Base-by-base conservation (phyloP, 2,113 vertebrate species). In the Prionailurus viverrinus region DNA sequence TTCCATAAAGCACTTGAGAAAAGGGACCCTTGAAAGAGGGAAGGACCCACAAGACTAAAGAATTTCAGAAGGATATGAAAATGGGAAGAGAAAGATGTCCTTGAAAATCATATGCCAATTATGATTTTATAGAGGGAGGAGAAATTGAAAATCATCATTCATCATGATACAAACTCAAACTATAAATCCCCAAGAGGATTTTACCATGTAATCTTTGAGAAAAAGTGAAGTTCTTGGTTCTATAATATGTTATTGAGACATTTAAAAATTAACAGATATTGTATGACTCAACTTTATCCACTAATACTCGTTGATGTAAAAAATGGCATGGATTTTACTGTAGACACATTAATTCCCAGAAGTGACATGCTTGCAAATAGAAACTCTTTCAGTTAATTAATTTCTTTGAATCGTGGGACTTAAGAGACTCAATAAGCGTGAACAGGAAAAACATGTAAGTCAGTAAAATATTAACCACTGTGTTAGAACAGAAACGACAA, bases 391-490 rank as follows among this genome's bases (percentile, higher is more conserved):
- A 87, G 96, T 98, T 97, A 98, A 97, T 98, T 58, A 94, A 51
- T 89, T 97, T 92, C 78, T 97, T 80, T 96, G 91, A 98, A 94
- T 96, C 74, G 0, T 96, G 86, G n/a, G 88, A 98, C 93, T 89
- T 98, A 94, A 97, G 92, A 88, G 95, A 98, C 31, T 98, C 92
- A 98, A 93, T 85, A 97, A 96, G 94, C 93, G n/a, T 91, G 90
- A 98, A 91, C 74, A 96, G 97, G 58, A 95, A 91, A 85, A 97
- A 73, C 83, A 94, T 5, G 13, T 69, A 97, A 92, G 89, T 76
- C 41, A 41, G 83, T 97, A 93, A 97, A 85, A 81, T 80, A 98
- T 98, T 98, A 98, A 98, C 97, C 90, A 63, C 58, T 91, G 79
- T 81, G 95, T 91, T 97, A 81, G 90, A 95, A 55, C 66, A 95